Base-by-base conservation (phyloP, 2,888 invertebrate genomes). In the Arctia plantaginis region DNA sequence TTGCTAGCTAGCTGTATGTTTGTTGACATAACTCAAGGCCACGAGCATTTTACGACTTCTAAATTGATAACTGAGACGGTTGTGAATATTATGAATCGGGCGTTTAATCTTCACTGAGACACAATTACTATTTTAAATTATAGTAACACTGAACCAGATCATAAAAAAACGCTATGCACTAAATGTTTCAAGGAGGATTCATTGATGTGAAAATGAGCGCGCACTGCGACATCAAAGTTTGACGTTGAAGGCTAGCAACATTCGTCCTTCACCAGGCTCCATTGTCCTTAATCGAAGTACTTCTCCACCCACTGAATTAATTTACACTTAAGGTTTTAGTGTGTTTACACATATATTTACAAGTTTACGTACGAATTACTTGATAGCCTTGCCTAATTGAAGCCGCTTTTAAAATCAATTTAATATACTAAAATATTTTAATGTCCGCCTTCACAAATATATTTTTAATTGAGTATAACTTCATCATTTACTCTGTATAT, bases 241-340 rank as follows among this genome's bases (percentile, higher is more conserved):
- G 81, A 86, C 87, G 87, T 88, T 87, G 87, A 80, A 77, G 76
- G 75, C 80, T 77, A 76, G 75, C 62, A 59, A 64, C 30, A 75
- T 64, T 73, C 78, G 88, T 90, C 90, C 91, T 90, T 91, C 86
- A 86, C 85, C 78, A 83, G 80, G 76, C 71, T 69, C 71, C 65
- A 84, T 84, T 83, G 82, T 81, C 85, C 81, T 86, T 84, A 81
- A 79, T 84, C 77, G 71, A 74, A 51, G n/a, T 72, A 23, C 75
- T 83, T 75, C 12, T 55, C 82, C 75, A 75, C 73, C 74, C 75
- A 79, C 69, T 74, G 77, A 74, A 79, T 80, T 80, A 75, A 78
- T 79, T 81, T 80, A 80, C 67, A 33, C 47, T 20, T 47, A 47
- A 30, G 67, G 30, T 41, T 30, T 44, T 30, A 47, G 70, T 62